phyloP scores from a whole-genome alignment of 2,797 vertebrate genomes.

The Steatocranus sp. region DNA sequence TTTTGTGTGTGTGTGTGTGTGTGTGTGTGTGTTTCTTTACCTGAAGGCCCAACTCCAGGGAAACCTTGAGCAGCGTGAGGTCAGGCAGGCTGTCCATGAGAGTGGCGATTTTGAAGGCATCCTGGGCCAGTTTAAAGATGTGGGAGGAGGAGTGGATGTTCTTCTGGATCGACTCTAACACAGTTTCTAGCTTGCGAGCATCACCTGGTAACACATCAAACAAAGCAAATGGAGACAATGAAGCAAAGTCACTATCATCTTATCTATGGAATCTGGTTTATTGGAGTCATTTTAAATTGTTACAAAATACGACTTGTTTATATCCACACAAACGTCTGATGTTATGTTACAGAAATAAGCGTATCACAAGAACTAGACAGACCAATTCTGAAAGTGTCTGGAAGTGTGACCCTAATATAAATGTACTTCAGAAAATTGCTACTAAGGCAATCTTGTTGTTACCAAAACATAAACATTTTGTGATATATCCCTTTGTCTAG shows the following conservation, averaged over 20 bases:
- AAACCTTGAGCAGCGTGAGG: slow-evolving; percentile 96
- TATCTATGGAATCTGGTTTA: not conserved
- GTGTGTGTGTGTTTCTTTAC: slow-evolving; percentile 58
- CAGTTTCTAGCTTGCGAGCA: slow-evolving; percentile 85
- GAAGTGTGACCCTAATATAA: not conserved
- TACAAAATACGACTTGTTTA: not conserved
- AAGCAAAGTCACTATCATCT: not conserved
- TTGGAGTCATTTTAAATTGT: not conserved
- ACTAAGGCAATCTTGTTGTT: not conserved
- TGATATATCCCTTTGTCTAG: not conserved
- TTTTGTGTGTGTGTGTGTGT: not conserved
- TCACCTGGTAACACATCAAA: slow-evolving; percentile 75
- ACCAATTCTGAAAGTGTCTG: not conserved
- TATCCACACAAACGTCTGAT: not conserved
- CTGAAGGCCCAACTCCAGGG: slow-evolving; percentile 96
- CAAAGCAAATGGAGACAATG: not conserved
- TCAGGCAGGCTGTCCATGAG: slow-evolving; percentile 97
- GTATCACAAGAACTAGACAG: not conserved
- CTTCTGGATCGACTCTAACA: slow-evolving; percentile 97
- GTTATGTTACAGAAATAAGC: not conserved
- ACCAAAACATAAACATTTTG: not conserved
- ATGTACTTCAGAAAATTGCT: not conserved
- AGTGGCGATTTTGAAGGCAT: slow-evolving; percentile 98
- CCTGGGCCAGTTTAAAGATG: slow-evolving; percentile 98
- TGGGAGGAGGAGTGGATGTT: slow-evolving; percentile 92